Evolutionary conservation across 2,797 vertebrate genomes (phyloP), one percentile per base, ranked within the genome.

Genomic region (Phrynocephalus forsythii): DNA sequence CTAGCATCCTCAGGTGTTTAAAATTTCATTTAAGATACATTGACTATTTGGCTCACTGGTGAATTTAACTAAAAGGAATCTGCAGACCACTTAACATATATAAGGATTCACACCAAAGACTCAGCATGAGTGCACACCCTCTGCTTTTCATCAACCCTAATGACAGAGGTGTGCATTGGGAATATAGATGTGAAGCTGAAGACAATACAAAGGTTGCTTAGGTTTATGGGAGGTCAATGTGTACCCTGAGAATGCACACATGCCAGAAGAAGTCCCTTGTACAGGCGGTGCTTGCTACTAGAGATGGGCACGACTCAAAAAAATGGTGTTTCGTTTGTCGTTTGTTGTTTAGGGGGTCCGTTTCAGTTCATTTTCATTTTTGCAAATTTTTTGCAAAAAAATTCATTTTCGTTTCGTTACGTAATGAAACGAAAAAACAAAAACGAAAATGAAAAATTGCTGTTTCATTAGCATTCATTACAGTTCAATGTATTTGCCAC

Each of bases 11-110:
- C 28, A 90, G 71, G 79, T 56, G 0, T 83, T 50, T 69, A 72
- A 75, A 75, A 6, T 88, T 91, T 33, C 26, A 76, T 9, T 56
- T 22, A 81, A 63, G 91, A 69, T 20, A 2, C 6, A 4, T 28
- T 92, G 44, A 89, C 13, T 76, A 73, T 84, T 78, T 28, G 72
- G 81, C 66, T 89, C 44, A 73, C n/a, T 71, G 33, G 15, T 3
- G 44, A 89, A 67, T 71, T 69, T 92, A 79, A 9, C 1, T 22
- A 10, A 48, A 75, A 28, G 68, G 26, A 1, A 92, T 80, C 78
- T 83, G 86, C 28, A 87, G n/a, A 76, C 60, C 73, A 86, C 79
- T 79, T 88, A 88, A 68, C n/a, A 86, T 79, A 78, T 87, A 80
- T 79, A 79, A 48, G 79, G 60, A 44, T 85, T 86, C 72, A 88